Conservation (phyloP, 23 tunicate genomes). For the Ciona savignyi region DNA sequence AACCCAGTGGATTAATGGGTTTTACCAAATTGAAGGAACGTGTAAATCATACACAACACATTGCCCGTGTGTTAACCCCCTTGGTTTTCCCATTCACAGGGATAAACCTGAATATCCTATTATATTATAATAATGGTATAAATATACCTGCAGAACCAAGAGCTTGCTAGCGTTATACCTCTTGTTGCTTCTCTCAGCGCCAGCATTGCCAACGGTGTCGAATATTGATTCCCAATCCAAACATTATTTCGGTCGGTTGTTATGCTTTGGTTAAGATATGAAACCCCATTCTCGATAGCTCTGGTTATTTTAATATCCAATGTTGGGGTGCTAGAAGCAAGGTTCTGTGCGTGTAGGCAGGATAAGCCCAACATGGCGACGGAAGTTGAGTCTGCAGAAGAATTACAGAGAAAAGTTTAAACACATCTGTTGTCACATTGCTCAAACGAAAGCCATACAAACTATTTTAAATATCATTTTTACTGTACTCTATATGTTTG, state of each 20-base stretch:
- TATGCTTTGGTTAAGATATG: background rate
- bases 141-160: too few species aligned
- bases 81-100: too few species aligned
- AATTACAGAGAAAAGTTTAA: background rate
- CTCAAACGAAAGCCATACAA: too few species aligned
- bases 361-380: background rate
- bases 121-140: too few species aligned
- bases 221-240: background rate
- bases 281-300: background rate
- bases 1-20: too few species aligned
- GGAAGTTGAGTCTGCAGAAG: background rate
- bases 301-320: background rate
- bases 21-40: too few species aligned
- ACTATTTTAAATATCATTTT: too few species aligned
- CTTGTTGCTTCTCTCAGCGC: background rate
- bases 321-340: background rate
- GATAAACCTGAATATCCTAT: too few species aligned
- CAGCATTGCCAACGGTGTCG: background rate
- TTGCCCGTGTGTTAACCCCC: too few species aligned
- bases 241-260: background rate
- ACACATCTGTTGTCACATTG: too few species aligned
- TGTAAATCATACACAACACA: too few species aligned
- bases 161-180: too few species aligned
- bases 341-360: background rate
- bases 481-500: background rate